A percentile compares a stretch with the other conserved stretches of the same genome.
Conservation (phyloP, 2,797 vertebrate genomes). For the Allobates femoralis region DNA sequence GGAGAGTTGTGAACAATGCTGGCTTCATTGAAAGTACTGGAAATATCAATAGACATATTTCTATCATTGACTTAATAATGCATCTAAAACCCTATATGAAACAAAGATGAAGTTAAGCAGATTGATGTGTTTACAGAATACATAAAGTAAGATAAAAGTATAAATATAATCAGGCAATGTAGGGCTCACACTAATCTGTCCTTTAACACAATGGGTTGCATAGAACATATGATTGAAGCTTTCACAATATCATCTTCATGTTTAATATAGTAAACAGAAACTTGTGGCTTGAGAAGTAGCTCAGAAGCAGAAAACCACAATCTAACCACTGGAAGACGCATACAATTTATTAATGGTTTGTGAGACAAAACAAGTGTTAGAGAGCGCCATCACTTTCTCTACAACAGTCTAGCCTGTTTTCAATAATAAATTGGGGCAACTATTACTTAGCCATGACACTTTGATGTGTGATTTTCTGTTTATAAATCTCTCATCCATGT, state of each 20-base stretch:
- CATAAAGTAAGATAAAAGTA: no score
- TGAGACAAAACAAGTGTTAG: constrained; percentile 5
- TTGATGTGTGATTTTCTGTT: no score
- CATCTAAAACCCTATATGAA: no score
- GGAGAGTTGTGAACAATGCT: no score
- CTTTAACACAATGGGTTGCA: background rate
- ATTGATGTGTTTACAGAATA: no score
- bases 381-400: constrained; percentile 32
- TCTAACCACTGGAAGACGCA: constrained; percentile 37
- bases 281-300: constrained; percentile 32
- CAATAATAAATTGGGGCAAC: background rate
- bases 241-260: background rate
- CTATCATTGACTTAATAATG: no score
- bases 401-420: background rate
- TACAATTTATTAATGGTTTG: no score
- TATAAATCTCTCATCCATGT: no score
- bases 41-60: no score
- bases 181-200: no score
- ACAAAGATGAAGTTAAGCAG: no score
- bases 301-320: constrained; percentile 46
- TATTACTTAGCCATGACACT: background rate
- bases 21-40: no score
- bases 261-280: constrained; percentile 8
- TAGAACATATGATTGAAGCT: background rate
- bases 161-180: background rate